Evolutionary conservation across 2,888 invertebrate species (phyloP), one percentile per base, ranked within the genome.

Genomic region (Lasioglossum morio): DNA sequence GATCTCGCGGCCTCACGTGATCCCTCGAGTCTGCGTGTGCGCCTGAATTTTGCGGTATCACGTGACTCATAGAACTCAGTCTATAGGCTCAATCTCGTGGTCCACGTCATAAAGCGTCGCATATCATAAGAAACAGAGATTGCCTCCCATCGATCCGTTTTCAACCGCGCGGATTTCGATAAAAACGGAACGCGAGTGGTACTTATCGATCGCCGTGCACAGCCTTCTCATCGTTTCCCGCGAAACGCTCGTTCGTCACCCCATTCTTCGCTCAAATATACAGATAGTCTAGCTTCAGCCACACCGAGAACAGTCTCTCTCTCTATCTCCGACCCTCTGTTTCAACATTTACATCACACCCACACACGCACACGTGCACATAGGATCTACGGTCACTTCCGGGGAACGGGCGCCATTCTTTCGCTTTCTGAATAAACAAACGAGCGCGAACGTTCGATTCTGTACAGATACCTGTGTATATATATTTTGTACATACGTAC

Each of bases 211-310:
- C 70, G 40, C 12, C 40, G 70, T 12, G 83, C 37, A 79, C 85
- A 87, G 90, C 92, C 88, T 89, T 90, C 89, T 87, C 89, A 89
- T 81, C 88, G 91, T 91, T 92, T 87, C 86, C 87, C 92, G 91
- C 80, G 83, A 89, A 91, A 87, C 91, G 92, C 89, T 89, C 88
- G 85, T 84, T 87, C 89, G 89, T 82, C 79, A 83, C 81, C 69
- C 82, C 73, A 74, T 77, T 84, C 60, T 85, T 87, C 82, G 81
- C 79, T 83, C 85, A 85, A 89, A 75, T 85, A 87, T 78, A 85
- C 86, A 90, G 88, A 81, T 88, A 87, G 85, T 87, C 75, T 87
- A 89, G 81, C 74, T 89, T 89, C 85, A 81, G 66, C 57, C 78
- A 81, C 82, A 83, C 82, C 80, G 86, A 75, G 81, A 80, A 87